These are phyloP conservation scores for Watsonalla binaria DNA, from an alignment of 2,888 invertebrate genomes.

Conservation along the genomic window DNA sequence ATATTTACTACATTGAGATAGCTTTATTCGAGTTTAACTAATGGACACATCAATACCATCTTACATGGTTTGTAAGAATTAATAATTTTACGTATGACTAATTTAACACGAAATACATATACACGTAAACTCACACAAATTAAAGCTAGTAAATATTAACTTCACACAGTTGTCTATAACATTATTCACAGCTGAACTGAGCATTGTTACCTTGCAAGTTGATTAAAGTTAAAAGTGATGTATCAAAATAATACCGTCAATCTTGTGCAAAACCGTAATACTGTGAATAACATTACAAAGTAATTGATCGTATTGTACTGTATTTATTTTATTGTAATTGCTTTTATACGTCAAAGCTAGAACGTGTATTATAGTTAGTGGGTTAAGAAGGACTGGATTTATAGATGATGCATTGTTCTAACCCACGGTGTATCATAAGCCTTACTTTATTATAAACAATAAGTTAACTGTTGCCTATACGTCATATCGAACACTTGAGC, in stretches of 20 bases:
- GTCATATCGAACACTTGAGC: slow-evolving; percentile 38
- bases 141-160: slow-evolving; percentile 19
- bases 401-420: no score
- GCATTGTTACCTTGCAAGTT: not conserved
- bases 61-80: slow-evolving; percentile 23
- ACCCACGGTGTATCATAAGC: no score
- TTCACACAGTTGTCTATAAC: slow-evolving; percentile 2
- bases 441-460: slow-evolving; percentile 5
- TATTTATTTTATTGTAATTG: not conserved
- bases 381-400: no score
- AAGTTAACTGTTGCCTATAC: slow-evolving; percentile 21
- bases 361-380: not conserved
- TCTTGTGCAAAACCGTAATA: not conserved
- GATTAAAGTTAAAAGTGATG: not conserved
- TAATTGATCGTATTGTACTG: slow-evolving; percentile 1
- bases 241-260: no score
- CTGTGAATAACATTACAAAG: slow-evolving; percentile 2
- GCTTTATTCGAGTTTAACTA: slow-evolving; percentile 15
- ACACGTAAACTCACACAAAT: slow-evolving; percentile 24
- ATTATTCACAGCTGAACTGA: slow-evolving; percentile 1
- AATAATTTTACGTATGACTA: slow-evolving; percentile 19
- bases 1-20: slow-evolving; percentile 15
- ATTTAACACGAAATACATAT: slow-evolving; percentile 3
- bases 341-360: not conserved
- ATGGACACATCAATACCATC: slow-evolving; percentile 24